A percentile compares a stretch with the other conserved stretches of the same genome.
Conservation (phyloP, 2,888 invertebrate species). For the Drosophila kokeensis region DNA sequence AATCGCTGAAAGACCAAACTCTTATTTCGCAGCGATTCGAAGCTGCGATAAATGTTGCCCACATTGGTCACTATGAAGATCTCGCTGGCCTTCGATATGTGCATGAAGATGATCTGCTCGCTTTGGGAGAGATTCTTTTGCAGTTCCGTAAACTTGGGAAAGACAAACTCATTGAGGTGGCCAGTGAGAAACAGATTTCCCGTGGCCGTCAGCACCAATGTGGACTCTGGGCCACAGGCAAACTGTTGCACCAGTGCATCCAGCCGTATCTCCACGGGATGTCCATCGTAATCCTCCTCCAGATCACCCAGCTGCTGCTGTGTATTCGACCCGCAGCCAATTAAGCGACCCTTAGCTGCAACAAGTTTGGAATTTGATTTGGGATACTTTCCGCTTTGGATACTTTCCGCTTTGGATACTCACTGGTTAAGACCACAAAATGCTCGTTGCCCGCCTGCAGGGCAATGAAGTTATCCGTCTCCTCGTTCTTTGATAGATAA, state of each 20-base stretch:
- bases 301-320: constrained; percentile 81
- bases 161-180: constrained; percentile 82
- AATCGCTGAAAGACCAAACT: constrained; percentile 84
- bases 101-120: constrained; percentile 83
- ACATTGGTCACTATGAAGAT: constrained; percentile 84
- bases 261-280: constrained; percentile 82
- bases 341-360: constrained; percentile 82
- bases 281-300: constrained; percentile 64
- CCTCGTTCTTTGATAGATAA: constrained; percentile 80
- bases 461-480: constrained; percentile 81
- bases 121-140: constrained; percentile 82
- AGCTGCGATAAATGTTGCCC: constrained; percentile 83
- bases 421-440: constrained; percentile 83
- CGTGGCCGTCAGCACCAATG: constrained; percentile 82
- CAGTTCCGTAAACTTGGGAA: constrained; percentile 83
- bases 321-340: constrained; percentile 83
- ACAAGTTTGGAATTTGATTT: neutral
- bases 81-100: constrained; percentile 84
- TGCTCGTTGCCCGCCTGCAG: constrained; percentile 84
- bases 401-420: constrained; percentile 52
- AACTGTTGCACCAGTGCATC: constrained; percentile 81
- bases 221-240: constrained; percentile 83
- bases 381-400: too few species aligned
- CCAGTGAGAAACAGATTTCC: constrained; percentile 83
- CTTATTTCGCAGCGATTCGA: constrained; percentile 82